Conservation (phyloP, 1,140 invertebrate species). For the Temnothorax curvispinosus region DNA sequence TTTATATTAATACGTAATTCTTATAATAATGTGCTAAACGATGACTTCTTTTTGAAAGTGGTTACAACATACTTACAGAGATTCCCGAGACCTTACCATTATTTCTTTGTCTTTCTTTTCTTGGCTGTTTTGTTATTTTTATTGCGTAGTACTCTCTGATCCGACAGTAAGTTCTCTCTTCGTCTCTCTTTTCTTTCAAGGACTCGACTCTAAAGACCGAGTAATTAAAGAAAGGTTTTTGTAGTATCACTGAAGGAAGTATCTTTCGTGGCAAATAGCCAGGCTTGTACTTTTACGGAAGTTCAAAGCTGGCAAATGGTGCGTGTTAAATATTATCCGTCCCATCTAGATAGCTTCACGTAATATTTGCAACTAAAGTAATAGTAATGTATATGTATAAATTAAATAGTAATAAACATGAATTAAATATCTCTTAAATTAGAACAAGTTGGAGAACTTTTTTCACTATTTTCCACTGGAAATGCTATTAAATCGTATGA, state of each 20-base stretch:
- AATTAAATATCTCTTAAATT: conserved; percentile 10
- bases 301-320: conserved; percentile 51
- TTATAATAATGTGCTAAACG: background rate
- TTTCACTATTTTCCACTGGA: background rate
- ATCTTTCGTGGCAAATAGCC: conserved; percentile 14
- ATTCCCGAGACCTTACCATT: conserved; percentile 27
- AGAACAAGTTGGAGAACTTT: background rate
- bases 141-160: conserved; percentile 34
- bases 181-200: conserved; percentile 1
- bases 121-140: conserved; percentile 40
- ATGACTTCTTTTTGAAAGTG: background rate
- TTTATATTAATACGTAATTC: background rate
- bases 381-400: too few species aligned
- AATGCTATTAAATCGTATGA: background rate
- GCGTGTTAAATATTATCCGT: conserved; percentile 51
- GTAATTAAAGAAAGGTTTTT: conserved; percentile 59
- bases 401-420: background rate
- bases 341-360: background rate
- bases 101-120: conserved; percentile 20
- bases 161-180: conserved; percentile 20
- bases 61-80: conserved; percentile 15
- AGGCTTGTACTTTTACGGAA: conserved; percentile 22
- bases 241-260: conserved; percentile 13
- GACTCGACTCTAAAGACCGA: conserved; percentile 48
- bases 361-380: background rate